Evolutionary conservation across 1,140 invertebrate genomes (phyloP).

Genomic region (Camponotus vicinus): DNA sequence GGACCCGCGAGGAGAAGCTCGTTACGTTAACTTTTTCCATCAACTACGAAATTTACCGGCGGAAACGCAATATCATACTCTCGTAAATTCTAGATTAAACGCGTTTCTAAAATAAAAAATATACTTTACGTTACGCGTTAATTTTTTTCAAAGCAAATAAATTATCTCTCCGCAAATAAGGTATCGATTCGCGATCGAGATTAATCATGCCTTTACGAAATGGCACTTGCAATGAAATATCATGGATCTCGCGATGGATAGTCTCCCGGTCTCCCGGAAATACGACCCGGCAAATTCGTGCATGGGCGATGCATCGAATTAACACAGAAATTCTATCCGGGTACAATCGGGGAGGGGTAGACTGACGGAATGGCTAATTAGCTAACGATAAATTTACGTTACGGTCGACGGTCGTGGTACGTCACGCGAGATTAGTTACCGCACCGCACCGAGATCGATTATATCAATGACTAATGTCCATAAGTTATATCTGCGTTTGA

Average conservation of each 20-base stretch:
- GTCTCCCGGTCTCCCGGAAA: not conserved
- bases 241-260: not conserved
- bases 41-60: constrained; percentile 1
- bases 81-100: not conserved
- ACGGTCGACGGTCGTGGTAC: constrained; percentile 26
- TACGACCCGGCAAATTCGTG: not conserved
- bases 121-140: not conserved
- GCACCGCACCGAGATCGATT: constrained; percentile 43
- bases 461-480: constrained; percentile 39
- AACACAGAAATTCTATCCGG: constrained; percentile 36
- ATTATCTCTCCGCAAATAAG: not conserved
- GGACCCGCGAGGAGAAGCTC: not conserved
- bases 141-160: not conserved
- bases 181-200: not conserved
- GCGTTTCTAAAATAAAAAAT: too few species aligned
- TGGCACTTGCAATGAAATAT: not conserved
- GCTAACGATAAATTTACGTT: constrained; percentile 70
- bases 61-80: not conserved
- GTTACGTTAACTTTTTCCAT: constrained; percentile 27
- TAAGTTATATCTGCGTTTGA: constrained; percentile 11
- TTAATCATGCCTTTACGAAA: too few species aligned
- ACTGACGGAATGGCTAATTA: constrained; percentile 64
- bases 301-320: constrained; percentile 28
- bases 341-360: not conserved
- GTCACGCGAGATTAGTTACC: constrained; percentile 47